Evolutionary conservation across 1,140 invertebrate species (phyloP).

Genomic region (Sarcophaga bullata): DNA sequence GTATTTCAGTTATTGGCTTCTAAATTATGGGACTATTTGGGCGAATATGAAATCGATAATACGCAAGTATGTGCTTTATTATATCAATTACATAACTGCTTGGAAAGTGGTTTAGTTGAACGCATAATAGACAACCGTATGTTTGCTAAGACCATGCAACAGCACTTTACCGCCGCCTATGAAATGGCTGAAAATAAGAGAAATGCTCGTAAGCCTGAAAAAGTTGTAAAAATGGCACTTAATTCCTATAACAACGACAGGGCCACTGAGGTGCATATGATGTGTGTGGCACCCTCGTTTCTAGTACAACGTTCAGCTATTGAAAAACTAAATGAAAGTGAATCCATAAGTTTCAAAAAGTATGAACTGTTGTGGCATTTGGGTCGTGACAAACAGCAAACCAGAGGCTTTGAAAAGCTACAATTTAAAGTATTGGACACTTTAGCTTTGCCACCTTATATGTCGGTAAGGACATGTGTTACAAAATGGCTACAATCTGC

Average conservation of each 20-base stretch:
- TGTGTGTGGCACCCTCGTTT: slow-evolving; percentile 51
- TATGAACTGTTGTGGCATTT: slow-evolving; percentile 85
- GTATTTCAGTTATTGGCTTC: slow-evolving; percentile 72
- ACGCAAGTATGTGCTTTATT: slow-evolving; percentile 57
- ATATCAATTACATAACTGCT: slow-evolving; percentile 62
- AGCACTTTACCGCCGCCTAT: slow-evolving; percentile 46
- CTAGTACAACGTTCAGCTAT: slow-evolving; percentile 42
- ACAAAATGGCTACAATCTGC: slow-evolving; percentile 67
- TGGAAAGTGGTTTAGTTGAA: slow-evolving; percentile 63
- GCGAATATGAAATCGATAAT: slow-evolving; percentile 52
- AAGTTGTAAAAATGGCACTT: slow-evolving; percentile 13
- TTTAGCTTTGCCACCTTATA: slow-evolving; percentile 57
- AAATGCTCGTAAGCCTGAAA: background rate
- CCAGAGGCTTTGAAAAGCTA: slow-evolving; percentile 65
- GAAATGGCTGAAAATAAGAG: slow-evolving; percentile 44
- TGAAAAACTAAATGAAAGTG: slow-evolving; percentile 63
- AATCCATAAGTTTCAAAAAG: slow-evolving; percentile 76
- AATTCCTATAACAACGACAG: slow-evolving; percentile 50
- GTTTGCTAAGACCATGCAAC: slow-evolving; percentile 58
- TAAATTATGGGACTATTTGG: slow-evolving; percentile 62
- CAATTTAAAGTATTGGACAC: slow-evolving; percentile 62
- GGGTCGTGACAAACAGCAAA: slow-evolving; percentile 72
- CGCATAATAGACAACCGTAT: slow-evolving; percentile 61
- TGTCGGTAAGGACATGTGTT: slow-evolving; percentile 63
- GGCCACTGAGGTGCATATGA: slow-evolving; percentile 56